Percentiles rank a stretch among this genome's conserved stretches.
These are phyloP conservation scores for Drosophila helvetica DNA, from an alignment of 2,888 invertebrate genomes.

Conservation along the genomic window DNA sequence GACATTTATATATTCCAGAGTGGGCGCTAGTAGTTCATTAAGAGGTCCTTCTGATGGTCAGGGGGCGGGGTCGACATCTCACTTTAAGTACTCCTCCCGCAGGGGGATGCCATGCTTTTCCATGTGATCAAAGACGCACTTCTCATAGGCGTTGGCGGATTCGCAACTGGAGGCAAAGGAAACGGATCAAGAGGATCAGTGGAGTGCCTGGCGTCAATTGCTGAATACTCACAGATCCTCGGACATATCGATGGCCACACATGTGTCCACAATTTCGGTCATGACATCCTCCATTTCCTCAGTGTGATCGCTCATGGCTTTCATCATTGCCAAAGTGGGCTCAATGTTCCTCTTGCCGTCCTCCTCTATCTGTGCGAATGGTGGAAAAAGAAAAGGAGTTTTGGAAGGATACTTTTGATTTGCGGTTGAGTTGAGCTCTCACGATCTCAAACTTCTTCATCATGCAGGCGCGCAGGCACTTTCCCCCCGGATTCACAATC, in stretches of 20 bases:
- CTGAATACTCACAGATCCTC: constrained; percentile 77
- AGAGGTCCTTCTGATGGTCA: constrained; percentile 6
- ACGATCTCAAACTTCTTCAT: constrained; percentile 81
- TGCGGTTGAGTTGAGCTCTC: constrained; percentile 31
- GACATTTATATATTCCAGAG: constrained; percentile 21
- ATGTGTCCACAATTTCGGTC: constrained; percentile 62
- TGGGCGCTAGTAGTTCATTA: constrained; percentile 56
- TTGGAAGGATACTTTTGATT: not conserved
- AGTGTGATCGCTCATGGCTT: constrained; percentile 64
- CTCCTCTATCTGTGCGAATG: constrained; percentile 67
- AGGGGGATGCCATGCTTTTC: constrained; percentile 65
- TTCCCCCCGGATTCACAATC: constrained; percentile 70
- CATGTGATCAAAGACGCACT: constrained; percentile 69
- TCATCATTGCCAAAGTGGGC: constrained; percentile 62
- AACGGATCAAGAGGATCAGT: not conserved
- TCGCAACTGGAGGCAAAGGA: constrained; percentile 67
- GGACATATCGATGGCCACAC: constrained; percentile 69
- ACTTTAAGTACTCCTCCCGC: constrained; percentile 24
- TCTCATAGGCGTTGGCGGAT: constrained; percentile 73
- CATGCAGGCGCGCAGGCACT: constrained; percentile 82
- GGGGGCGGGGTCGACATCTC: not conserved
- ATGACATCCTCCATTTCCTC: constrained; percentile 62
- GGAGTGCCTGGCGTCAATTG: too few relatives aligned
- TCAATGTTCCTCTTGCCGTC: constrained; percentile 78
- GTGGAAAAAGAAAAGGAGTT: not conserved